Conservation (phyloP, 2,888 invertebrate genomes). For the Pandemis cinnamomeana region DNA sequence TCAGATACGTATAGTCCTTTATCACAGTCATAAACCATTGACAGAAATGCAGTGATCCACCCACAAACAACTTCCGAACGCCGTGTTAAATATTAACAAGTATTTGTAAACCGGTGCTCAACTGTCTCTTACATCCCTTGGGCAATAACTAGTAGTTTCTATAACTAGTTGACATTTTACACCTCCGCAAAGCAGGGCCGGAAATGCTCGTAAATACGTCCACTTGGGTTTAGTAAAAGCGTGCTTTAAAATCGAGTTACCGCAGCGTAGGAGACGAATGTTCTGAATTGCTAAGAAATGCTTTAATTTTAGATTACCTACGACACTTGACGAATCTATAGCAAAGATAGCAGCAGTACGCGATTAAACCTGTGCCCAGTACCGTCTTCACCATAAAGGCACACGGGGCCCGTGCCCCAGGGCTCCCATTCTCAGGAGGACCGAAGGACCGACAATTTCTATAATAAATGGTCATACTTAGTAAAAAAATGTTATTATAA, state of each 20-base stretch:
- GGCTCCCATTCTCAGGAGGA: too few species aligned
- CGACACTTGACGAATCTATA: too few species aligned
- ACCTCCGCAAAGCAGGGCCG: slow-evolving; percentile 33
- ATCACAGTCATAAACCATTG: background rate
- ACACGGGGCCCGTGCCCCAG: too few species aligned
- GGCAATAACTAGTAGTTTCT: slow-evolving; percentile 9
- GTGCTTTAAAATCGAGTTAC: background rate
- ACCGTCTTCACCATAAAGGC: too few species aligned
- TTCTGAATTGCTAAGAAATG: background rate
- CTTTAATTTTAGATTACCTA: too few species aligned
- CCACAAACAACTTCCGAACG: background rate
- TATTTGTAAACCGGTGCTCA: slow-evolving; percentile 2
- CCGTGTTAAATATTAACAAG: slow-evolving; percentile 1
- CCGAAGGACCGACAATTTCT: too few species aligned
- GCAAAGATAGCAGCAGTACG: too few species aligned
- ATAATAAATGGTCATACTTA: too few species aligned
- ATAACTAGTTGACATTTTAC: slow-evolving; percentile 37
- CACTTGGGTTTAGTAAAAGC: slow-evolving; percentile 9
- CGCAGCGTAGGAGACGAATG: background rate
- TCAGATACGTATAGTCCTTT: too few species aligned
- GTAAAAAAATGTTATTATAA: too few species aligned
- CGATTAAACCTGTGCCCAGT: too few species aligned
- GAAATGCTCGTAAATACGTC: slow-evolving; percentile 35
- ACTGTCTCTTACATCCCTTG: slow-evolving; percentile 3
- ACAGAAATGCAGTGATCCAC: background rate